A percentile compares a stretch with the other conserved stretches of the same genome.
phyloP scores from a whole-genome alignment of 2,797 vertebrate species.

The Sphenopsis melanotis region DNA sequence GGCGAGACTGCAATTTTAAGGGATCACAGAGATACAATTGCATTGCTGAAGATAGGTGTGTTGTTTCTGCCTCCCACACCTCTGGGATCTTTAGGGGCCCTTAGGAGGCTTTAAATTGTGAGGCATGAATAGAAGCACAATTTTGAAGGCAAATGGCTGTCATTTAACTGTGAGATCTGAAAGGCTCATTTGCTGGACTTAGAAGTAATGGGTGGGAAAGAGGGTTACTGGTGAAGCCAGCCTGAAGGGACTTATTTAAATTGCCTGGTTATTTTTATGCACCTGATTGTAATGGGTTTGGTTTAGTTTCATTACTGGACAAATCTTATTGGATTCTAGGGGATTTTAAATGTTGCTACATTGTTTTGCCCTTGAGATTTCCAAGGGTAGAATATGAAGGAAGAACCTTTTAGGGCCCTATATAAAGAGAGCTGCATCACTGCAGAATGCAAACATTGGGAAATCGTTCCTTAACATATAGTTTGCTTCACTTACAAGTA shows the following conservation, averaged over 20 bases:
- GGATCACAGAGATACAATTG: not conserved
- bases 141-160: conserved; percentile 30
- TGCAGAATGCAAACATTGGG: not conserved
- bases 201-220: not conserved
- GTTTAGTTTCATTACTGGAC: not conserved
- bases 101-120: conserved; percentile 11
- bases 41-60: not conserved
- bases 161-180: not conserved
- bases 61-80: conserved; percentile 17
- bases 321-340: not conserved
- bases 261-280: not conserved
- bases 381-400: not conserved
- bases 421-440: not conserved
- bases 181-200: not conserved
- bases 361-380: not conserved
- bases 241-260: not conserved
- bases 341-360: not conserved
- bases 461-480: not conserved
- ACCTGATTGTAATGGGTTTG: not conserved
- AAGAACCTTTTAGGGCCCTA: not conserved
- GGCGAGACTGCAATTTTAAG: not conserved
- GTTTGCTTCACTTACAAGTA: not conserved
- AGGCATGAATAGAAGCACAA: not conserved
- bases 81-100: not conserved
- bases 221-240: not conserved